phyloP scores from a whole-genome alignment of 2,797 vertebrate genomes.

The Coregonus sp. region DNA sequence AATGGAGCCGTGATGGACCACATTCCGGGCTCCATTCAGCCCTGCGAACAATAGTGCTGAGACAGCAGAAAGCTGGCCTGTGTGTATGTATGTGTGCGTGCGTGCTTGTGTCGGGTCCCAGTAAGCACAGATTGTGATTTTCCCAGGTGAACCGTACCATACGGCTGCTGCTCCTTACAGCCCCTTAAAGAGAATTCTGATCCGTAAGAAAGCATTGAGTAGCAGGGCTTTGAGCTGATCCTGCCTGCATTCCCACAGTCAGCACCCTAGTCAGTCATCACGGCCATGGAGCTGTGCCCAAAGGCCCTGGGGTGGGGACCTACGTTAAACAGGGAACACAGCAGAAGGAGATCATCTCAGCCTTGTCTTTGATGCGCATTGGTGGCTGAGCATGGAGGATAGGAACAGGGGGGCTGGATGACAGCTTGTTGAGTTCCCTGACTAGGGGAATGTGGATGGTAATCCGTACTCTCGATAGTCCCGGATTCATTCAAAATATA shows the following conservation, averaged over 20 bases:
- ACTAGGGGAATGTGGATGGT: conserved; percentile 27
- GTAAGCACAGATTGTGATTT: conserved; percentile 73
- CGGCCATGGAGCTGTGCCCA: conserved; percentile 71
- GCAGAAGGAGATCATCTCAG: conserved; percentile 70
- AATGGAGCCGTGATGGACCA: conserved; percentile 71
- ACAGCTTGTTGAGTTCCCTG: conserved; percentile 74
- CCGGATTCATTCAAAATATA: background rate
- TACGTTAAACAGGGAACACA: conserved; percentile 73
- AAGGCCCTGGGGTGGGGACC: conserved; percentile 72
- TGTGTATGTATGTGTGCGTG: conserved; percentile 29
- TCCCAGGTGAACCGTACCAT: conserved; percentile 77
- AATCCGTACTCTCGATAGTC: background rate
- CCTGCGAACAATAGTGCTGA: conserved; percentile 69
- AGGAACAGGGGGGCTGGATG: conserved; percentile 15
- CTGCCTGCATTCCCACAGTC: conserved; percentile 67
- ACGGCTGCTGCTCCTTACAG: conserved; percentile 62
- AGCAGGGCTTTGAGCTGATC: conserved; percentile 25
- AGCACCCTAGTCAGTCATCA: conserved; percentile 38
- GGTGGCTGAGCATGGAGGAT: conserved; percentile 49
- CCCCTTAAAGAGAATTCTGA: conserved; percentile 65
- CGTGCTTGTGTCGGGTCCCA: background rate
- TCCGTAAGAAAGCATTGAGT: conserved; percentile 71
- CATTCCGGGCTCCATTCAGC: conserved; percentile 66
- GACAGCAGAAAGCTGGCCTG: conserved; percentile 65
- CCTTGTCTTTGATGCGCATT: conserved; percentile 59